A percentile compares a stretch with the other conserved stretches of the same genome.
These are phyloP conservation scores for Muscicapa adusta DNA, from an alignment of 2,113 vertebrate species.

Conservation along the genomic window DNA sequence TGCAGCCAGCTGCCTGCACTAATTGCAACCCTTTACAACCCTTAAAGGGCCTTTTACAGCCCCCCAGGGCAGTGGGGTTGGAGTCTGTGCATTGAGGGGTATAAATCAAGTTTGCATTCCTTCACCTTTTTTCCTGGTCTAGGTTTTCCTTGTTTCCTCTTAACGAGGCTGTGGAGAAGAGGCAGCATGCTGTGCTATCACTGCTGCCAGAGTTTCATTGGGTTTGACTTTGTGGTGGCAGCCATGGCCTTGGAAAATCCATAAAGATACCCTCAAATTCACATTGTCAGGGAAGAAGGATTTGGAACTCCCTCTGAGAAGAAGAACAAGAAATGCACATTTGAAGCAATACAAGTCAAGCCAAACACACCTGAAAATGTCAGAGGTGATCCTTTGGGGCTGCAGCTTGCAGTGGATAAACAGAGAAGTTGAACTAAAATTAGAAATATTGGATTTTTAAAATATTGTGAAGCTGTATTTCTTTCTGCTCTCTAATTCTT, in stretches of 20 bases:
- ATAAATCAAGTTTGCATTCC: constrained; percentile 2
- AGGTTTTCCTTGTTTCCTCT: not conserved
- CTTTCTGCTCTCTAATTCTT: not conserved
- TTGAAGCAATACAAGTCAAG: not conserved
- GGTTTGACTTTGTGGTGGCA: not conserved
- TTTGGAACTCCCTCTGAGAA: not conserved
- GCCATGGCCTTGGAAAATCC: not conserved
- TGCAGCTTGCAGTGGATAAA: not conserved
- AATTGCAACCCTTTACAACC: not conserved
- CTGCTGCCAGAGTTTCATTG: not conserved
- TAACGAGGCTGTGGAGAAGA: not conserved
- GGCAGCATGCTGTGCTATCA: rapidly evolving
- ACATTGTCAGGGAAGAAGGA: not conserved
- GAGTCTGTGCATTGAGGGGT: not conserved
- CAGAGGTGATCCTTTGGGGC: not conserved
- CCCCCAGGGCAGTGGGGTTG: not conserved
- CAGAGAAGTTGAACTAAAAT: not conserved
- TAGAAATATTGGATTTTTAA: not conserved
- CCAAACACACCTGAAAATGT: not conserved
- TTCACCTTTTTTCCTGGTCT: not conserved
- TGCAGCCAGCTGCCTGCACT: not conserved
- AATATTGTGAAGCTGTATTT: not conserved
- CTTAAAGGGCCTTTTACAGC: not conserved
- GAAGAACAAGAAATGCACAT: rapidly evolving
- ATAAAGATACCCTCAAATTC: not conserved